Evolutionary conservation across 2,113 vertebrate genomes (phyloP).

Genomic region (Gambusia holbrooki): DNA sequence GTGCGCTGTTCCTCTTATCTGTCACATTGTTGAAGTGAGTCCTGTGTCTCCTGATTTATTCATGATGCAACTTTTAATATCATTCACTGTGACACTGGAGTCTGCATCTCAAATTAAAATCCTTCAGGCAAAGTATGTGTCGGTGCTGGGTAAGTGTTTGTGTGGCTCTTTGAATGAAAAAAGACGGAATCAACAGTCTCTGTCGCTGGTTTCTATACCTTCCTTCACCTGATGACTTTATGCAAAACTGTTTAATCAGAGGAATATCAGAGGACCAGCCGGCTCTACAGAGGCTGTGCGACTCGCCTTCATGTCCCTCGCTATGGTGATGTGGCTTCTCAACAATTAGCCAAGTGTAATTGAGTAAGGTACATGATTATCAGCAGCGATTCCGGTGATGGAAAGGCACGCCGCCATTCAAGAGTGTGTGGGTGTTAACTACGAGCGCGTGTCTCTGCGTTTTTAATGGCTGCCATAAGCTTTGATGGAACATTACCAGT

Average conservation of each 20-base stretch:
- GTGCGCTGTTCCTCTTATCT: conserved; percentile 67
- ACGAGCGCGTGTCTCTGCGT: conserved; percentile 39
- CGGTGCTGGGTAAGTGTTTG: conserved; percentile 20
- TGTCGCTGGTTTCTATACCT: conserved; percentile 26
- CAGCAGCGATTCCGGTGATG: conserved; percentile 59
- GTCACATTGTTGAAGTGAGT: conserved; percentile 78
- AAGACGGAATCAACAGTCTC: conserved; percentile 43
- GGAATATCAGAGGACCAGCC: background rate
- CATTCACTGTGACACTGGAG: conserved; percentile 80
- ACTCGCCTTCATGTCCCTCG: conserved; percentile 35
- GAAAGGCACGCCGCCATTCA: conserved; percentile 56
- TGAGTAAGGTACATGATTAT: conserved; percentile 66
- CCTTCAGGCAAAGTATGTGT: conserved; percentile 72
- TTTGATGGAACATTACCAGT: conserved; percentile 75
- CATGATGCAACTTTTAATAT: conserved; percentile 82
- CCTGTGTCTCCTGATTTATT: conserved; percentile 82
- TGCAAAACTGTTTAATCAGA: conserved; percentile 26
- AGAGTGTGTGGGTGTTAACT: conserved; percentile 65
- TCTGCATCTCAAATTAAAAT: conserved; percentile 81
- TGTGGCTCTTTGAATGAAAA: conserved; percentile 29
- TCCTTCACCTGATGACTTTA: conserved; percentile 52
- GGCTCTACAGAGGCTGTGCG: conserved; percentile 1
- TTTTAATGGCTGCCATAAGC: conserved; percentile 70
- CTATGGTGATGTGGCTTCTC: conserved; percentile 51
- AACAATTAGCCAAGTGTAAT: conserved; percentile 77